phyloP scores from a whole-genome alignment of 2,797 vertebrate genomes.

The Glyptemys insculpta region DNA sequence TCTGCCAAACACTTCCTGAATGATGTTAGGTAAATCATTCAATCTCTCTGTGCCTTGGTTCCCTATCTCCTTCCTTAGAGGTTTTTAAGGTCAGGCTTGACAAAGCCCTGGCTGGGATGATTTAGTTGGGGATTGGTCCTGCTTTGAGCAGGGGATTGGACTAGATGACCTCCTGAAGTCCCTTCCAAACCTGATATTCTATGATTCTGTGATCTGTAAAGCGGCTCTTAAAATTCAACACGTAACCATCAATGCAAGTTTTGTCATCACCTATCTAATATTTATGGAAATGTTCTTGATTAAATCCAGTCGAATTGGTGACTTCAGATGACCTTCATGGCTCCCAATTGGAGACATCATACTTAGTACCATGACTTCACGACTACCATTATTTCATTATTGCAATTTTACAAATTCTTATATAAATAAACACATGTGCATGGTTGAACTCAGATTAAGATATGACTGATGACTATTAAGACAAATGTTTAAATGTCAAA shows the following conservation, averaged over 20 bases:
- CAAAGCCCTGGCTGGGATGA: too few relatives aligned
- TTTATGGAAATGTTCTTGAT: neutral
- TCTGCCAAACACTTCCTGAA: neutral
- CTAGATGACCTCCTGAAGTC: too few relatives aligned
- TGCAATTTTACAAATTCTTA: neutral
- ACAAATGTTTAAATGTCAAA: neutral
- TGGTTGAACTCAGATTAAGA: neutral
- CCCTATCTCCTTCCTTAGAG: neutral
- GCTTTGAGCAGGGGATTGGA: too few relatives aligned
- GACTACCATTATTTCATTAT: neutral
- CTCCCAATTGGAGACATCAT: neutral
- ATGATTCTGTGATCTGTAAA: neutral
- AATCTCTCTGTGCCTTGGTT: neutral
- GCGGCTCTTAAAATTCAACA: neutral
- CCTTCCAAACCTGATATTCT: too few relatives aligned
- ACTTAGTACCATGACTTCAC: neutral
- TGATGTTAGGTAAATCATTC: fast-evolving
- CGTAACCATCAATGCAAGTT: neutral
- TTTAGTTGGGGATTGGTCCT: too few relatives aligned
- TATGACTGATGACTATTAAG: neutral
- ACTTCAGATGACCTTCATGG: neutral
- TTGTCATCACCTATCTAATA: neutral
- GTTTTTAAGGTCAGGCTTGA: too few relatives aligned
- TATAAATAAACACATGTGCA: neutral
- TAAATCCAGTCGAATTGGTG: neutral